Percentiles rank a stretch among this genome's conserved stretches.
phyloP scores from a whole-genome alignment of 1,140 invertebrate species.

The Samia ricini region DNA sequence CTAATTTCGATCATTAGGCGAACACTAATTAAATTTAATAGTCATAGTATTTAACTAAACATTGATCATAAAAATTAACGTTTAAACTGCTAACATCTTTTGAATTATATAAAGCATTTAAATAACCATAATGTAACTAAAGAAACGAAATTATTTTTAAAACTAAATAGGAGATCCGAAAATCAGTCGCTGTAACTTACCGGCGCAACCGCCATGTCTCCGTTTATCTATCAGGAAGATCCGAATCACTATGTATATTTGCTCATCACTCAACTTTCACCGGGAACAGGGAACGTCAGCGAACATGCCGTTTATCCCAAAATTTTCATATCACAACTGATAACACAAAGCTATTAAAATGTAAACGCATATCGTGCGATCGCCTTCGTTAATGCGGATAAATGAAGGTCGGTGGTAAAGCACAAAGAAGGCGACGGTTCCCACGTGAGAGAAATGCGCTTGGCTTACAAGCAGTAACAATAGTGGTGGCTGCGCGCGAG shows the following conservation, averaged over 20 bases:
- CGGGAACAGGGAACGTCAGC: conserved; percentile 22
- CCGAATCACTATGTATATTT: conserved; percentile 52
- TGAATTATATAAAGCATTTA: background rate
- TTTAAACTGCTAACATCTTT: no score
- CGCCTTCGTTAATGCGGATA: conserved; percentile 34
- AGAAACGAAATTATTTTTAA: background rate
- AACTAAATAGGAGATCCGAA: background rate
- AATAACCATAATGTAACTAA: background rate
- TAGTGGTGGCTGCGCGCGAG: conserved; percentile 64
- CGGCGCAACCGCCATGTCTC: conserved; percentile 51
- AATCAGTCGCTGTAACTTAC: conserved; percentile 33
- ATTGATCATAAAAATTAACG: no score
- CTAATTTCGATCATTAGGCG: no score
- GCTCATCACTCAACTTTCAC: conserved; percentile 62
- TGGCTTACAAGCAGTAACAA: conserved; percentile 41
- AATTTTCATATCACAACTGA: conserved; percentile 39
- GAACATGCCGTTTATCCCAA: conserved; percentile 35
- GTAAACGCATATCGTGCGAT: conserved; percentile 42
- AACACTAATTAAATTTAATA: no score
- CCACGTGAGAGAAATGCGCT: conserved; percentile 71
- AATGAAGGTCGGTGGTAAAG: conserved; percentile 49
- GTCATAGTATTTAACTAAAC: no score
- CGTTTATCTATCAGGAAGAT: conserved; percentile 43
- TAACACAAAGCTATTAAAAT: conserved; percentile 19
- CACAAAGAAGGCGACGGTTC: conserved; percentile 57